A percentile compares a stretch with the other conserved stretches of the same genome.
These are phyloP conservation scores for Anniella stebbinsi DNA, from an alignment of 2,797 vertebrate genomes.

Conservation along the genomic window DNA sequence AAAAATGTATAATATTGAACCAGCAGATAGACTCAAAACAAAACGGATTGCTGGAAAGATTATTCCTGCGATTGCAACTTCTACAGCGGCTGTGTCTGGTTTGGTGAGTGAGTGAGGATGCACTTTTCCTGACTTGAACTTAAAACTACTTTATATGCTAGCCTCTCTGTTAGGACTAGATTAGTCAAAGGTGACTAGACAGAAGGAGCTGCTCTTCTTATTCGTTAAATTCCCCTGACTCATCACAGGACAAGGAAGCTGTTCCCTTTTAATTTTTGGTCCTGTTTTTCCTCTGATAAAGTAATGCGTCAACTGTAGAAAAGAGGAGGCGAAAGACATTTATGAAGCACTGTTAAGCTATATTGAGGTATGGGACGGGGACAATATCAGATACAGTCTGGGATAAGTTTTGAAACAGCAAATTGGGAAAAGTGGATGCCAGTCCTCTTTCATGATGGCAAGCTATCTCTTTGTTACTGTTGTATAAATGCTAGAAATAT, in stretches of 20 bases:
- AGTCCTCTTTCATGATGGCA: neutral
- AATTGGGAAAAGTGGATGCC: neutral
- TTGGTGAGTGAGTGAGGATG: slow-evolving; percentile 81
- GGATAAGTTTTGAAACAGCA: too few species aligned
- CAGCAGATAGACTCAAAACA: slow-evolving; percentile 94
- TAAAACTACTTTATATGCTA: neutral
- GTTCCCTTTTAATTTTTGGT: neutral
- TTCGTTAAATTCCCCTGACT: neutral
- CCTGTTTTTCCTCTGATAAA: neutral
- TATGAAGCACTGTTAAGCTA: neutral
- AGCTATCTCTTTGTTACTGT: neutral
- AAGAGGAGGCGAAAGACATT: neutral
- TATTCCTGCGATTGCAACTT: slow-evolving; percentile 97
- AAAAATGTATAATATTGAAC: slow-evolving; percentile 94
- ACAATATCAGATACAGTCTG: neutral
- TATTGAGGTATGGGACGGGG: neutral
- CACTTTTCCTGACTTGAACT: neutral
- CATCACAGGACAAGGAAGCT: neutral
- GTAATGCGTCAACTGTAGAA: neutral
- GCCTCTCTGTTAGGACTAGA: neutral
- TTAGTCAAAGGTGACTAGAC: neutral
- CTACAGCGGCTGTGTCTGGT: slow-evolving; percentile 95
- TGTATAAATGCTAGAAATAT: neutral
- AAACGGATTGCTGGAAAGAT: slow-evolving; percentile 98
- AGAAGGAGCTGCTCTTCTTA: neutral